phyloP scores from a whole-genome alignment of 2,888 invertebrate genomes.

The Linyphia triangularis region DNA sequence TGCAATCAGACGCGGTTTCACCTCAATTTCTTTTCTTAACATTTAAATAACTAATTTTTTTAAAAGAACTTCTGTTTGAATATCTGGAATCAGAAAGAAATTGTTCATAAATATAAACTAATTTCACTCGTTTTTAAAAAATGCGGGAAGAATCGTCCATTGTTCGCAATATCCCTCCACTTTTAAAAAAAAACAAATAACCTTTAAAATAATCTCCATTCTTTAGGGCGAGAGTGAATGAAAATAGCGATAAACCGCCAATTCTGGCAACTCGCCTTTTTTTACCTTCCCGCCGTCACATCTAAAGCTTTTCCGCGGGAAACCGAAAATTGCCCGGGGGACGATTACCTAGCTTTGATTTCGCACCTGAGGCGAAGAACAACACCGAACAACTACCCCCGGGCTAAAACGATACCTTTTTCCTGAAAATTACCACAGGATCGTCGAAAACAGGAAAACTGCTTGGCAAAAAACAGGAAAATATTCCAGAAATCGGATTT shows the following conservation, averaged over 20 bases:
- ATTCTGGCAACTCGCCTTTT: neutral
- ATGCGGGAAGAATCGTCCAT: too few species aligned
- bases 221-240: too few species aligned
- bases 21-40: too few species aligned
- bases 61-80: too few species aligned
- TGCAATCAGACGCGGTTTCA: too few species aligned
- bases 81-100: too few species aligned
- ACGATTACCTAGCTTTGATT: slow-evolving; percentile 18
- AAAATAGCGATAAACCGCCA: slow-evolving; percentile 41
- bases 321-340: slow-evolving; percentile 47
- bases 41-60: too few species aligned
- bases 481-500: neutral
- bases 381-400: slow-evolving; percentile 1
- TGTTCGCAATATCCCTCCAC: too few species aligned
- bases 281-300: slow-evolving; percentile 11
- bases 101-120: too few species aligned
- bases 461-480: neutral
- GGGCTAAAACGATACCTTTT: neutral
- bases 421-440: neutral
- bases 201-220: neutral
- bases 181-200: neutral
- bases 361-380: slow-evolving; percentile 67
- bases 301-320: slow-evolving; percentile 38
- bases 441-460: slow-evolving; percentile 1
- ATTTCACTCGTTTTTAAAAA: too few species aligned